Evolutionary conservation across 1,140 invertebrate genomes (phyloP).

Genomic region (Monochamus saltuarius): DNA sequence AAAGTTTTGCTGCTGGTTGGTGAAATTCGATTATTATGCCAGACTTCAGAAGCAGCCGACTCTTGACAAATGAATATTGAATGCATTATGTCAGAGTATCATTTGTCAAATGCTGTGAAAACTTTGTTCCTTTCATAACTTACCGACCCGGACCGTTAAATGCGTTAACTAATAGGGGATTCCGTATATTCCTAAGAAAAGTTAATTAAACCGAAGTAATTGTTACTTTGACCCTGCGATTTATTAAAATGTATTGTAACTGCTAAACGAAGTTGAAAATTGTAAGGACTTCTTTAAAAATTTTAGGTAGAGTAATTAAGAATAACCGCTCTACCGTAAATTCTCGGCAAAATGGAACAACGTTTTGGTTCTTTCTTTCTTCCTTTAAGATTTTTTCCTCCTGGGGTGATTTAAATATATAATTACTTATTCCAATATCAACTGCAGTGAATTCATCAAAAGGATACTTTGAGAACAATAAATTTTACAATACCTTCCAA

Average conservation of each 20-base stretch:
- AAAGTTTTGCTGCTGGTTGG: constrained; percentile 3
- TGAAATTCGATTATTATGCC: constrained; percentile 2
- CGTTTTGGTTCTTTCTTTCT: too few species aligned
- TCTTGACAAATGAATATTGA: constrained; percentile 38
- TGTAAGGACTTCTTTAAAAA: too few species aligned
- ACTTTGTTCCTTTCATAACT: constrained; percentile 11
- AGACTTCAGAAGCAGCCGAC: constrained; percentile 26
- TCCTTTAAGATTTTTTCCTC: too few species aligned
- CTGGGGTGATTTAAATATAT: too few species aligned
- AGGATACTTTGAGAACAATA: too few species aligned
- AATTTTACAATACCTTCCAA: too few species aligned
- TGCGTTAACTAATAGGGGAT: not conserved
- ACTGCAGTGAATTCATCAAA: too few species aligned
- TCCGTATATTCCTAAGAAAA: constrained; percentile 8
- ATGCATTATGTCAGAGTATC: constrained; percentile 30
- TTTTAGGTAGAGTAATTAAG: too few species aligned
- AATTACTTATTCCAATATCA: too few species aligned
- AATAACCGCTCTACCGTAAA: too few species aligned
- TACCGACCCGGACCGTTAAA: not conserved
- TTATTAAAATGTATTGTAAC: constrained; percentile 10
- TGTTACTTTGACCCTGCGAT: constrained; percentile 8
- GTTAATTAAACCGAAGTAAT: constrained; percentile 12
- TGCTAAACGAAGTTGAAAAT: not conserved
- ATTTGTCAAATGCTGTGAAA: constrained; percentile 11
- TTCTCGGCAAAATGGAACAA: too few species aligned